phyloP scores from a whole-genome alignment of 2,797 vertebrate species.

The Cetoscarus ocellatus region DNA sequence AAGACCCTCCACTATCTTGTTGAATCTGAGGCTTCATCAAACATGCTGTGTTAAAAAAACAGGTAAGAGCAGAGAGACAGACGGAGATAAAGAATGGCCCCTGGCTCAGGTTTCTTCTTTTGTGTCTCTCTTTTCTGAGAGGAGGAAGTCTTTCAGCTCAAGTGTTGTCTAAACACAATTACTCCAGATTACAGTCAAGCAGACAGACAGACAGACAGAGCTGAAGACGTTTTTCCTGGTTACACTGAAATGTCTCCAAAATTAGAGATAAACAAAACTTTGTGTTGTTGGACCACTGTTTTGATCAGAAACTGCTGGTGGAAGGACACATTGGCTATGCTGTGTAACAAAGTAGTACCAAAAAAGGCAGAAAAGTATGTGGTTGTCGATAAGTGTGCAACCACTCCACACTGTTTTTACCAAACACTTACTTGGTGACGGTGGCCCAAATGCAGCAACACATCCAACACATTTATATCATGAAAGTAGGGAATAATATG shows the following conservation, averaged over 20 bases:
- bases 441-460: too few species aligned
- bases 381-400: too few species aligned
- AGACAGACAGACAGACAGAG: slow-evolving; percentile 59
- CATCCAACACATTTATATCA: too few species aligned
- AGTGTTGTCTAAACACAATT: slow-evolving; percentile 86
- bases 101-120: slow-evolving; percentile 72
- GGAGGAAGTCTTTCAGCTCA: slow-evolving; percentile 73
- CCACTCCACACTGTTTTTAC: too few species aligned
- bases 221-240: slow-evolving; percentile 53
- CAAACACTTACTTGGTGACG: too few species aligned
- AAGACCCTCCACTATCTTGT: slow-evolving; percentile 44
- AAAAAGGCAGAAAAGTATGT: too few species aligned
- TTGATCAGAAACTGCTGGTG: too few species aligned
- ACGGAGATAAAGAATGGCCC: slow-evolving; percentile 60
- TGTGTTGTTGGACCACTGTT: slow-evolving; percentile 21
- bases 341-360: too few species aligned
- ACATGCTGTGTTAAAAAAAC: slow-evolving; percentile 48
- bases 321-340: too few species aligned
- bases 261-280: slow-evolving; percentile 44
- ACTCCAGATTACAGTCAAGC: slow-evolving; percentile 76
- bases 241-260: slow-evolving; percentile 33
- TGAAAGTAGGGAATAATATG: too few species aligned
- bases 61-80: slow-evolving; percentile 36
- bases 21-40: slow-evolving; percentile 56
- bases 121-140: slow-evolving; percentile 67